These are phyloP conservation scores for Phalacrocorax pelagicus DNA, from an alignment of 2,113 vertebrate species.

Conservation along the genomic window DNA sequence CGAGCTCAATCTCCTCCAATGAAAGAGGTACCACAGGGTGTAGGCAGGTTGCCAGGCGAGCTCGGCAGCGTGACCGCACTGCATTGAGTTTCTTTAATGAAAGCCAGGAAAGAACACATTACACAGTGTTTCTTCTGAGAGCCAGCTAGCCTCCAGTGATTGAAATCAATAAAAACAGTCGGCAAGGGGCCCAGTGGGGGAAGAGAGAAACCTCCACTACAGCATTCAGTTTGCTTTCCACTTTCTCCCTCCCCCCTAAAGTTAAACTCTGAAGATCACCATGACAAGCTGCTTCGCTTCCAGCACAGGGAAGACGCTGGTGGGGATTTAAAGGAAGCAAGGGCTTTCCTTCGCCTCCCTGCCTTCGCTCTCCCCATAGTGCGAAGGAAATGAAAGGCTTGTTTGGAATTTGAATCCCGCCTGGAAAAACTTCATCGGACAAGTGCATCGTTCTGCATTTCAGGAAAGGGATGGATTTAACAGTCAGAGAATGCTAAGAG, in stretches of 20 bases:
- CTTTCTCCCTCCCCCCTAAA: conserved; percentile 67
- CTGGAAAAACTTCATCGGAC: conserved; percentile 42
- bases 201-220: conserved; percentile 61
- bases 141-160: conserved; percentile 75
- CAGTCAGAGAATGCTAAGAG: background rate
- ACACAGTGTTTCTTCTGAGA: conserved; percentile 78
- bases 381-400: background rate
- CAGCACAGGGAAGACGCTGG: conserved; percentile 17
- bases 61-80: conserved; percentile 81
- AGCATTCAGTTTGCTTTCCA: conserved; percentile 57
- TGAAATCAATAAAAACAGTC: conserved; percentile 80
- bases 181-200: conserved; percentile 72
- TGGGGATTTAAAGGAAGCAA: conserved; percentile 30
- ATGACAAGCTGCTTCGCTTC: conserved; percentile 32
- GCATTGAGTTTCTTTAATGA: conserved; percentile 86
- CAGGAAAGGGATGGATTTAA: conserved; percentile 31
- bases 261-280: conserved; percentile 68
- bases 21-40: conserved; percentile 78
- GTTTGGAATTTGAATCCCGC: conserved; percentile 14
- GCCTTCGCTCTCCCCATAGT: background rate
- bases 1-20: conserved; percentile 68
- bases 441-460: conserved; percentile 50
- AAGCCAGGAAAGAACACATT: conserved; percentile 88
- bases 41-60: conserved; percentile 83
- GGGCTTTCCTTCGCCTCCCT: background rate